phyloP scores from a whole-genome alignment of 2,888 invertebrate species.

The Drosophila ezoana region DNA sequence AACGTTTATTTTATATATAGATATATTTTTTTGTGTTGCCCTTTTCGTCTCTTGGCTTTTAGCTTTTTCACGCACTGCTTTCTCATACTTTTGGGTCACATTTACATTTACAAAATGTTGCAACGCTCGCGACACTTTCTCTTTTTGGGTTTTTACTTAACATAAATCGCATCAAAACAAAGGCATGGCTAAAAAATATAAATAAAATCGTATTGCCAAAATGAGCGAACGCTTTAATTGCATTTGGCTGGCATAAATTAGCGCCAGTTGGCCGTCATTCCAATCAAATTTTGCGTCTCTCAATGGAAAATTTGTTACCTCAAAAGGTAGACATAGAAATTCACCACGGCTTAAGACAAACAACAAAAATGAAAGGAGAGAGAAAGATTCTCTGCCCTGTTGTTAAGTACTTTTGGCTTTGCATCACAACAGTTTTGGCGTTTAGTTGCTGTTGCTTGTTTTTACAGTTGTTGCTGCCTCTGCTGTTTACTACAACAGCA shows the following conservation, averaged over 20 bases:
- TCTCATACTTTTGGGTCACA: slow-evolving; percentile 60
- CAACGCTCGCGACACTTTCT: slow-evolving; percentile 68
- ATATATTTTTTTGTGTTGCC: slow-evolving; percentile 13
- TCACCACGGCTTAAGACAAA: slow-evolving; percentile 31
- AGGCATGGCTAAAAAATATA: slow-evolving; percentile 27
- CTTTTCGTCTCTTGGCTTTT: slow-evolving; percentile 38
- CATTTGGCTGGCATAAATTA: slow-evolving; percentile 24
- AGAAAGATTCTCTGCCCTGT: slow-evolving; percentile 32
- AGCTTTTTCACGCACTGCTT: slow-evolving; percentile 37
- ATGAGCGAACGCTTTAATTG: slow-evolving; percentile 16
- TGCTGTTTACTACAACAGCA: slow-evolving; percentile 42
- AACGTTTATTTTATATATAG: neutral
- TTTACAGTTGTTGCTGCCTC: slow-evolving; percentile 59
- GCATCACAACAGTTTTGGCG: slow-evolving; percentile 54
- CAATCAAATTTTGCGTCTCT: slow-evolving; percentile 20
- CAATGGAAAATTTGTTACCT: slow-evolving; percentile 17
- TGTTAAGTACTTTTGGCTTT: slow-evolving; percentile 51
- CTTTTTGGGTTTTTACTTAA: slow-evolving; percentile 49
- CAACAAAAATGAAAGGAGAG: slow-evolving; percentile 17
- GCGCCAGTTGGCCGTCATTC: slow-evolving; percentile 1
- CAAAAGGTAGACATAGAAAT: slow-evolving; percentile 41
- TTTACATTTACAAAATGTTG: slow-evolving; percentile 61
- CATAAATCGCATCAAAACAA: slow-evolving; percentile 49
- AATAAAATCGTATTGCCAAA: slow-evolving; percentile 25
- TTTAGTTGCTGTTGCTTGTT: slow-evolving; percentile 58